Evolutionary conservation across 2,113 vertebrate genomes (phyloP).

Genomic region (Cinclus cinclus): DNA sequence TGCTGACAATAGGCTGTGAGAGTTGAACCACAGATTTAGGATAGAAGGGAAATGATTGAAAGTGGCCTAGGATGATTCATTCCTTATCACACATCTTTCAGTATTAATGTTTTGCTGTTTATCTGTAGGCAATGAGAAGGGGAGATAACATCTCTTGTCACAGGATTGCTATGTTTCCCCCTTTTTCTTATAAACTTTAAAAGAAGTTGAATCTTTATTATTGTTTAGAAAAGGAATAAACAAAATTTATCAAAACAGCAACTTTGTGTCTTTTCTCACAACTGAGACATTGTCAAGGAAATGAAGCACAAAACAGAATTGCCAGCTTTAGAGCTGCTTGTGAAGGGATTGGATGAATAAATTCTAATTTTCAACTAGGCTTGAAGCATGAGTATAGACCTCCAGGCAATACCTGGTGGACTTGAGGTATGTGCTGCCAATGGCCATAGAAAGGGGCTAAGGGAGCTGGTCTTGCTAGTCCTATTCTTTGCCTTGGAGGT

Average conservation of each 20-base stretch:
- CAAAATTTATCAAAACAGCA: neutral
- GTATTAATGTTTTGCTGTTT: neutral
- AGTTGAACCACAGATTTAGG: neutral
- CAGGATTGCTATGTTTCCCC: neutral
- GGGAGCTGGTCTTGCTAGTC: neutral
- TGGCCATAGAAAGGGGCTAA: neutral
- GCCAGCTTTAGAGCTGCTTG: neutral
- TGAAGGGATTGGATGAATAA: neutral
- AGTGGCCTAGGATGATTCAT: neutral
- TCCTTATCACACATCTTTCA: neutral
- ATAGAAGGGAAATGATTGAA: neutral
- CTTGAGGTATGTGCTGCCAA: accelerated
- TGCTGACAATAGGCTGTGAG: neutral
- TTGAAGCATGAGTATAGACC: neutral
- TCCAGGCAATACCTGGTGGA: neutral
- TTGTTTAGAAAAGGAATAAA: neutral
- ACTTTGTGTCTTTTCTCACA: neutral
- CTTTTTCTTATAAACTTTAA: neutral
- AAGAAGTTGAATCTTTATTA: neutral
- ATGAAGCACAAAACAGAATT: neutral
- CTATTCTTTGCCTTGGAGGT: neutral
- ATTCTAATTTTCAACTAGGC: neutral
- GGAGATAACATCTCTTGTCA: neutral
- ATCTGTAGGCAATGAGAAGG: neutral
- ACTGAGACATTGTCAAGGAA: neutral